Conservation (phyloP, 2,888 invertebrate species). For the Athalia rosae region DNA sequence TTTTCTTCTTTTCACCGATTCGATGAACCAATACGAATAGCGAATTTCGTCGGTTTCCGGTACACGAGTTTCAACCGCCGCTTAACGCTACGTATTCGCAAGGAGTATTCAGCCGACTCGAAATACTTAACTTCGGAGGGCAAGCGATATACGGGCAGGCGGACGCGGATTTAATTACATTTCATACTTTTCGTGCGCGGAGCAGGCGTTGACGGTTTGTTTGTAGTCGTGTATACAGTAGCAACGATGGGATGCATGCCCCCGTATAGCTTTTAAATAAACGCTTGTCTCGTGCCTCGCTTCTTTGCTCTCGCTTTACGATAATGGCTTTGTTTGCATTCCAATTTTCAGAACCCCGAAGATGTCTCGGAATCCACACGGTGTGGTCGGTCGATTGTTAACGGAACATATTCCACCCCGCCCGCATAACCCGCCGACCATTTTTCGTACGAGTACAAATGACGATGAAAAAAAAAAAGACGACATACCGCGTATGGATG, state of each 20-base stretch:
- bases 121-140: constrained; percentile 40
- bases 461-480: no score
- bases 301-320: constrained; percentile 64
- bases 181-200: constrained; percentile 66
- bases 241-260: constrained; percentile 53
- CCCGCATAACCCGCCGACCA: neutral
- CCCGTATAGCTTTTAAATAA: constrained; percentile 62
- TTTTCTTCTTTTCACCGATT: no score
- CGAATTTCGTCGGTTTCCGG: neutral
- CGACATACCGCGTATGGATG: neutral
- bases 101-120: constrained; percentile 24
- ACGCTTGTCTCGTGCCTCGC: constrained; percentile 60
- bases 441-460: neutral
- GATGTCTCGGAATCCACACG: constrained; percentile 51
- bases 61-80: constrained; percentile 23
- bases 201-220: constrained; percentile 62
- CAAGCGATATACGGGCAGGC: constrained; percentile 32
- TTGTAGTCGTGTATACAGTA: constrained; percentile 56
- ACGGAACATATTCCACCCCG: neutral
- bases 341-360: constrained; percentile 67
- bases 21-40: no score
- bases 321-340: constrained; percentile 70
- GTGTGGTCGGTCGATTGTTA: constrained; percentile 19
- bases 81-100: neutral
- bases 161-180: constrained; percentile 68